Evolutionary conservation across 2,797 vertebrate species (phyloP).

Genomic region (Pteronotus mesoamericanus): DNA sequence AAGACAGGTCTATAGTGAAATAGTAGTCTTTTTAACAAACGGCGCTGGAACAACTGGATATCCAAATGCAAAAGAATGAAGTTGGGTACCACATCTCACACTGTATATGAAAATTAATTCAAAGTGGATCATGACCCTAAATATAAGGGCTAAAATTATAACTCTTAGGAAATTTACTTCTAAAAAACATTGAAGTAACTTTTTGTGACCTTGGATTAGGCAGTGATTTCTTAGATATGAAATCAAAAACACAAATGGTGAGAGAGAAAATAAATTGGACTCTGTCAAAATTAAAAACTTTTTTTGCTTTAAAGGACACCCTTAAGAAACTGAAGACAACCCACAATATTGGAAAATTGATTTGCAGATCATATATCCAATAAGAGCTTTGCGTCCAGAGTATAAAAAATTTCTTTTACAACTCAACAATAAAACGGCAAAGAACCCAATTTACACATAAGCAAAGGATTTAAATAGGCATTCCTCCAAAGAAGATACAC

Average conservation of each 20-base stretch:
- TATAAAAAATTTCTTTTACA: neutral
- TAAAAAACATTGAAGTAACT: neutral
- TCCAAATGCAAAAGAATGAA: too few relatives aligned
- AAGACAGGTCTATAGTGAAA: neutral
- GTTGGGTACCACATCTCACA: too few relatives aligned
- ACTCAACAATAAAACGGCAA: neutral
- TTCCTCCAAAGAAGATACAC: neutral
- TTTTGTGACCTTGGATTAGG: neutral
- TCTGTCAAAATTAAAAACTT: neutral
- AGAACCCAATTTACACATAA: neutral
- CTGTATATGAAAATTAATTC: too few relatives aligned
- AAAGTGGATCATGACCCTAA: too few relatives aligned
- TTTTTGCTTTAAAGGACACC: neutral
- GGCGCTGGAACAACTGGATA: too few relatives aligned
- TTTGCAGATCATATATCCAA: too few relatives aligned
- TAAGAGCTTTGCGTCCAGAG: neutral
- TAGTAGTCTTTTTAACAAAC: neutral
- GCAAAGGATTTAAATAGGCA: neutral
- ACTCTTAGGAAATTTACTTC: neutral
- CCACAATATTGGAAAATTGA: too few relatives aligned
- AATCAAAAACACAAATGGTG: neutral
- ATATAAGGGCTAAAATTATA: too few relatives aligned
- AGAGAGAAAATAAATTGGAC: neutral
- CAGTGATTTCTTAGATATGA: neutral
- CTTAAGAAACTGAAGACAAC: neutral